A percentile compares a stretch with the other conserved stretches of the same genome.
phyloP scores from a whole-genome alignment of 2,113 vertebrate species.

The Sapajus apella region DNA sequence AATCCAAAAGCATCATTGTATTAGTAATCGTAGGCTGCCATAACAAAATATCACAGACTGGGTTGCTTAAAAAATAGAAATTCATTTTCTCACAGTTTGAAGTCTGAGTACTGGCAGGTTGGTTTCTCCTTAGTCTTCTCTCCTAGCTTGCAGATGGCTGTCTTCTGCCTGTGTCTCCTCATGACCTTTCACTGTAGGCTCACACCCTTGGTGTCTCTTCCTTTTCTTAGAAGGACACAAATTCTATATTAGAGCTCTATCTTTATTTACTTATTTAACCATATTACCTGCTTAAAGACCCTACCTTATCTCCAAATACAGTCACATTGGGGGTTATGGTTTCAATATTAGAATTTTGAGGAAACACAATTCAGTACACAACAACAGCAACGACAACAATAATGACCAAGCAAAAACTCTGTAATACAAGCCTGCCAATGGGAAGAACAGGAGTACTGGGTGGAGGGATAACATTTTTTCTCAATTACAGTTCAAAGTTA shows the following conservation, averaged over 20 bases:
- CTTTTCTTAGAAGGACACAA: neutral
- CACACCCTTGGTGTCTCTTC: neutral
- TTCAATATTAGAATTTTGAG: neutral
- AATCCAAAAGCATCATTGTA: neutral
- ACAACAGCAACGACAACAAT: neutral
- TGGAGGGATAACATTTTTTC: too few species aligned
- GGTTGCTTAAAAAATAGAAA: neutral
- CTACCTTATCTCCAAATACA: neutral
- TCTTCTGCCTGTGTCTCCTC: neutral
- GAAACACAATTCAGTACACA: neutral
- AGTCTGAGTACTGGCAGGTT: accelerated
- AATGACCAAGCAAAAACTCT: neutral
- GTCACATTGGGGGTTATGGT: neutral
- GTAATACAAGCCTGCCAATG: too few species aligned
- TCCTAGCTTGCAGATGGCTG: neutral
- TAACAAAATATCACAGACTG: neutral
- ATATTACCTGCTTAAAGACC: neutral
- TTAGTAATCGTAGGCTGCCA: neutral
- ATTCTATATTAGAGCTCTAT: neutral
- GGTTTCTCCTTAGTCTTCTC: neutral
- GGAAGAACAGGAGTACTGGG: too few species aligned
- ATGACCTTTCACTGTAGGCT: neutral
- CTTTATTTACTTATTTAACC: neutral
- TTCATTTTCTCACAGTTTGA: neutral
- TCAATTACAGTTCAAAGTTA: too few species aligned